Evolutionary conservation across 2,797 vertebrate species (phyloP).

Genomic region (Galago senegalensis): DNA sequence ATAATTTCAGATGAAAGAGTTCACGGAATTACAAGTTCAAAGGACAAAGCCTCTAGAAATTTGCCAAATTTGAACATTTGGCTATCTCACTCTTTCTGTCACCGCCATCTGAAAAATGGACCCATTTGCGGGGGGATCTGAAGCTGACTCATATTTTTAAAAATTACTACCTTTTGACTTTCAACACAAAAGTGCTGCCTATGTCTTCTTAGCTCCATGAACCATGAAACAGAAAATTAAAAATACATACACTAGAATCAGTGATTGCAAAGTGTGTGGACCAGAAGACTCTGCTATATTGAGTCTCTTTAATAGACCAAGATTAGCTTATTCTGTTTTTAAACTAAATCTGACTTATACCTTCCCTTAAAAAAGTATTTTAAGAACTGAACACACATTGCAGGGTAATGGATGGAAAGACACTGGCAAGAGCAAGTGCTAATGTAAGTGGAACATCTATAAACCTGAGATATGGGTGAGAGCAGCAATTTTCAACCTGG

Average conservation of each 20-base stretch:
- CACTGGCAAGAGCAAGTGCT: rapidly evolving
- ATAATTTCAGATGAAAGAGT: neutral
- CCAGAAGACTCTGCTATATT: neutral
- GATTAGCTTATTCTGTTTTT: neutral
- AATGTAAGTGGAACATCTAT: neutral
- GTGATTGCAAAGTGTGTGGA: neutral
- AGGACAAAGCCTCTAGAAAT: neutral
- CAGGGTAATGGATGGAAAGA: neutral
- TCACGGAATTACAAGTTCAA: neutral
- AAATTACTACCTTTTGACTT: neutral
- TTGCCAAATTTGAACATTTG: neutral
- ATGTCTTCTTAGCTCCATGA: neutral
- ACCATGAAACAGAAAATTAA: neutral
- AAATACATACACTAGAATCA: neutral
- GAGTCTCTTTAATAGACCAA: neutral
- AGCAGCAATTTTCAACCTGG: too few relatives aligned
- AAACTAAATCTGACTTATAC: neutral
- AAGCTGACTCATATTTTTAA: neutral
- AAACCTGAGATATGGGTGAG: neutral
- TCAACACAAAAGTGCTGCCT: neutral
- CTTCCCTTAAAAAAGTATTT: neutral
- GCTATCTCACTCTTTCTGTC: neutral
- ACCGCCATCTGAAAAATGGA: neutral
- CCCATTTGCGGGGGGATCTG: too few relatives aligned
- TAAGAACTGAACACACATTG: neutral